Base-by-base conservation (phyloP, 2,888 invertebrate species). In the Hirtodrosophila cameraria region DNA sequence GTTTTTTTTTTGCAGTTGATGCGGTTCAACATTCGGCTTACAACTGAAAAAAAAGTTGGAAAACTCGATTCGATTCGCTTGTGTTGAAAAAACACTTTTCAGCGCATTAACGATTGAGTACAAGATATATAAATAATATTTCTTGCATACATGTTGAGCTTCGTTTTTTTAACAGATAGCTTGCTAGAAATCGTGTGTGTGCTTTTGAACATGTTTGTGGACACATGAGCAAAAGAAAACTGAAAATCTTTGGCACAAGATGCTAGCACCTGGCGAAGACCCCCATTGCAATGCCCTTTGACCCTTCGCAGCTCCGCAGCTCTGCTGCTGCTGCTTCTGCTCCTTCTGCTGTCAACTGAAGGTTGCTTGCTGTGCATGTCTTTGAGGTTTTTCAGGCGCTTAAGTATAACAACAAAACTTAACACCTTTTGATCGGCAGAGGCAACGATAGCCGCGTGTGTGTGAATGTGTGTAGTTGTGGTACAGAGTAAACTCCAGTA, bases 351-450 rank as follows among this genome's bases (percentile, higher is more conserved):
- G 65, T 55, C 61, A 55, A 41, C 48, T 50, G 55, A 52, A 33
- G 42, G 50, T 28, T 67, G 70, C 67, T 70, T 67, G 57, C 67
- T 70, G 72, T 72, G 67, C 71, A 59, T 74, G 63, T 63, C 59
- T 68, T 78, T 75, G 82, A 60, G 81, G 76, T 64, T 71, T 75
- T 67, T 57, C 71, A 52, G 57, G 76, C 82, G 82, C 82, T 78
- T 75, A 82, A 66, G 73, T 72, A 41, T 70, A 79, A 82, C 82
- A 82, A 76, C 76, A 71, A 55, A 82, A 79, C 83, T 75, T 79
- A 79, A 79, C 78, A 82, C 74, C 76, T 82, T 82, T 76, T 79
- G 78, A 79, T 79, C 83, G 83, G 82, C 78, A 66, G 73, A 38
- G 43, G 31, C 39, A 50, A 20, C 55, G 23, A 46, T 52, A 38